Base-by-base conservation (phyloP, 2,888 invertebrate genomes). In the Gymnocheta viridis region DNA sequence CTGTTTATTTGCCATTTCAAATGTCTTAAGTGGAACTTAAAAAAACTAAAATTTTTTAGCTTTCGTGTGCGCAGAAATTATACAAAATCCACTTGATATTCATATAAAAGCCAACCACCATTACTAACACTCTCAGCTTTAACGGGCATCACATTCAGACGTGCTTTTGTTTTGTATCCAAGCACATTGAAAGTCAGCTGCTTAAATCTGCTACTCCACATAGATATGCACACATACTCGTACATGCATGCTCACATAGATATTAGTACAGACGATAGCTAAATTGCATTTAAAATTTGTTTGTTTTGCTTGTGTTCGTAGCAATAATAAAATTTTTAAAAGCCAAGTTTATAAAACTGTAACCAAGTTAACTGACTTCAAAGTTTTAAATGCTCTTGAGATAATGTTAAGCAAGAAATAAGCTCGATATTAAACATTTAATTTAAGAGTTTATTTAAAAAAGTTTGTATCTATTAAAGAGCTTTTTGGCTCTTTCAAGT, bases 21-120 rank as follows among this genome's bases (percentile, higher is more conserved):
- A 86, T 85, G 86, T 87, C 86, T 86, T 86, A 86, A 87, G 87
- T 88, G 88, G 88, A 88, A 88, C 88, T 84, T 87, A 80, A 77
- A 58, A 70, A 76, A 35, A 7, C 14, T 19, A 54, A 32, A 60
- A 47, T 56, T 35, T 58, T 70, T 73, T 69, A 73, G 81, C 81
- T 78, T 78, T 81, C 66, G 77, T 78, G 29, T 81, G 84, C 10
- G 62, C 84, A 84, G 72, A 84, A 77, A 80, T 83, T 70, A 76
- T 74, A 80, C 80, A 76, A 83, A 79, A 81, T 78, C 81, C 81
- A 81, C 76, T 81, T 60, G 10, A 78, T 67, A 60, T 38, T 35
- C 27, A 77, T 70, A 64, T 41, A 24, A 38, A 51, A 73, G 64
- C 67, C 70, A 60, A 44, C 2, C 67, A 74, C 56, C 17, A 38